Evolutionary conservation across 2,113 vertebrate genomes (phyloP).

Genomic region (Pteropus alecto): DNA sequence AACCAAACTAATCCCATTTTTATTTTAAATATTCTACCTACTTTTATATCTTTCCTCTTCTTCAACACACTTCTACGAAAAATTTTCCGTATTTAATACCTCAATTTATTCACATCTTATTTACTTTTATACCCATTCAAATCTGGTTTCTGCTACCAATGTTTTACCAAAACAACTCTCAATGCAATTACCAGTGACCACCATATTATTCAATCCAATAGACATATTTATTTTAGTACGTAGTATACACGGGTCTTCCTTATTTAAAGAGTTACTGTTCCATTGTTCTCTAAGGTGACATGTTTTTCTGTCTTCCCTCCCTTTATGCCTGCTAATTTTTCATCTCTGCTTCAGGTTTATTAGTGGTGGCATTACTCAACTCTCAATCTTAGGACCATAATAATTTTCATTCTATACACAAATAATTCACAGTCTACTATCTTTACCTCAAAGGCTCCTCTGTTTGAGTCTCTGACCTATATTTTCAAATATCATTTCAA

Average conservation of each 20-base stretch:
- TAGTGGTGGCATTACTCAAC: not conserved
- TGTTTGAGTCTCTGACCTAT: not conserved
- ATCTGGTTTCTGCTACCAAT: not conserved
- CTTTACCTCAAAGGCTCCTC: not conserved
- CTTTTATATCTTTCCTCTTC: not conserved
- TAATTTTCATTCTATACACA: not conserved
- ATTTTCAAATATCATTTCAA: not conserved
- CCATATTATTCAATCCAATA: not conserved
- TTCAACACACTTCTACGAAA: not conserved
- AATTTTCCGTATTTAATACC: not conserved
- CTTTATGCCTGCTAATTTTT: not conserved
- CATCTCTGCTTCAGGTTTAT: not conserved
- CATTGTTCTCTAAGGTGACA: not conserved
- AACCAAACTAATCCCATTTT: not conserved
- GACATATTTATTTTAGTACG: not conserved
- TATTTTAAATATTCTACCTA: not conserved
- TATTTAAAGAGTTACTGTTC: not conserved
- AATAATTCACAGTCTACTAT: not conserved
- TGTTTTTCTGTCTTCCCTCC: not conserved
- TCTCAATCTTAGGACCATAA: not conserved
- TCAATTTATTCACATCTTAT: not conserved
- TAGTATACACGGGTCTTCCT: not conserved
- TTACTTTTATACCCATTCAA: not conserved
- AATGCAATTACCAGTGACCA: not conserved
- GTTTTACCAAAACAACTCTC: not conserved